A percentile compares a stretch with the other conserved stretches of the same genome.
These are phyloP conservation scores for Harpalus rufipes DNA, from an alignment of 2,888 invertebrate species.

Conservation along the genomic window DNA sequence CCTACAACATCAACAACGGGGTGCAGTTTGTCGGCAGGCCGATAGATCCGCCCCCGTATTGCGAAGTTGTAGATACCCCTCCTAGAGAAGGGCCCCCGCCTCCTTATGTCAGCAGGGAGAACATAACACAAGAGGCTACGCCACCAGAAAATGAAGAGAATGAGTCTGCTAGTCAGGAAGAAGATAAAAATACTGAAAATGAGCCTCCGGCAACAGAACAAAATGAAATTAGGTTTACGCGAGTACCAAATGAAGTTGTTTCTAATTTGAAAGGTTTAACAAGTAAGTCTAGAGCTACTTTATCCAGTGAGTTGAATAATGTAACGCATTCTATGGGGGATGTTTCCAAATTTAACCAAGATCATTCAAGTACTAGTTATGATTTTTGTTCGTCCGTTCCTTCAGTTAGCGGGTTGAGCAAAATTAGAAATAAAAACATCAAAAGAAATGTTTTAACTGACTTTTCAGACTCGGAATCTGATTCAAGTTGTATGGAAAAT, in stretches of 20 bases:
- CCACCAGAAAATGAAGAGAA: slow-evolving; percentile 1
- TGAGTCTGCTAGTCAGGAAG: slow-evolving; percentile 2
- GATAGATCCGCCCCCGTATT: slow-evolving; percentile 76
- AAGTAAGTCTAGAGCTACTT: slow-evolving; percentile 23
- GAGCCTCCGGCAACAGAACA: not conserved
- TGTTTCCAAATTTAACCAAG: slow-evolving; percentile 56
- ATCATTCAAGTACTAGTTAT: slow-evolving; percentile 42
- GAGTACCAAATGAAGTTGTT: slow-evolving; percentile 50
- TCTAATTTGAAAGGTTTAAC: slow-evolving; percentile 58
- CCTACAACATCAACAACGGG: slow-evolving; percentile 77
- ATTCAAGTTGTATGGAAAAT: slow-evolving; percentile 63
- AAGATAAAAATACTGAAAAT: slow-evolving; percentile 25
- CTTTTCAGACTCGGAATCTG: slow-evolving; percentile 61
- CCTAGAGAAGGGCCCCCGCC: slow-evolving; percentile 78
- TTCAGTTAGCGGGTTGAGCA: slow-evolving; percentile 60
- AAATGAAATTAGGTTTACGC: slow-evolving; percentile 8
- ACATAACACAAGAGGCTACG: slow-evolving; percentile 20
- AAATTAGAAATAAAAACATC: slow-evolving; percentile 56
- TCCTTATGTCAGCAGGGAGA: slow-evolving; percentile 75
- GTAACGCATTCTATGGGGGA: slow-evolving; percentile 51
- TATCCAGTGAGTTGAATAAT: slow-evolving; percentile 2
- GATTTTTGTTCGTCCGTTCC: slow-evolving; percentile 63
- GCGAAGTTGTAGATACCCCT: slow-evolving; percentile 74
- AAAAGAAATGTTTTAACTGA: slow-evolving; percentile 61
- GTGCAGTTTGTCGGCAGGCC: slow-evolving; percentile 76